Conservation (phyloP, 1,140 invertebrate genomes). For the Tetramorium alpestre region DNA sequence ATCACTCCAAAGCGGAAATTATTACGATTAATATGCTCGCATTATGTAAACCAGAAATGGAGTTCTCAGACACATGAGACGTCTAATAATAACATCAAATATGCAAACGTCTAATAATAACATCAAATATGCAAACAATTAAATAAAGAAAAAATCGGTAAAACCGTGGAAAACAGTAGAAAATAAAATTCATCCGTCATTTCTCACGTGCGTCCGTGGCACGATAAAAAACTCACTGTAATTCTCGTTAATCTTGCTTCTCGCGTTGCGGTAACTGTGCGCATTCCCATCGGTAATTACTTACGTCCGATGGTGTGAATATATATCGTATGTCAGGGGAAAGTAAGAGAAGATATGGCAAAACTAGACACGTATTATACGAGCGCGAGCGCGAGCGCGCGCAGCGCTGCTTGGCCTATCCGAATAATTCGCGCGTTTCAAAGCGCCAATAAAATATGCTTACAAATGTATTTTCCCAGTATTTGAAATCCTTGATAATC, state of each 20-base stretch:
- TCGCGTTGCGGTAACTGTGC: conserved; percentile 40
- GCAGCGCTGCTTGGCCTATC: not conserved
- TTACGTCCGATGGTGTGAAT: conserved; percentile 21
- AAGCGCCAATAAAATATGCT: conserved; percentile 12
- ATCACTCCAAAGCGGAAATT: not conserved
- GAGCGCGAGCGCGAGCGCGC: not conserved
- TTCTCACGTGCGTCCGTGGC: conserved; percentile 4
- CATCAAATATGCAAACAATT: not conserved
- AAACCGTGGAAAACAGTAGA: not conserved
- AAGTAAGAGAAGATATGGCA: conserved; percentile 35
- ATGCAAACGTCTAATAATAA: not conserved
- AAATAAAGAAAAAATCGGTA: not conserved
- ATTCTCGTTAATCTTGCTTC: conserved; percentile 58
- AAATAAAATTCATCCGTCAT: conserved; percentile 21
- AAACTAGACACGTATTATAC: conserved; percentile 15
- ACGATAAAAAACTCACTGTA: conserved; percentile 47
- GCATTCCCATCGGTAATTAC: conserved; percentile 60
- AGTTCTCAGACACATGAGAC: not conserved
- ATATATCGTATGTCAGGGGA: conserved; percentile 38
- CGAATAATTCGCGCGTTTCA: not conserved
- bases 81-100: not conserved
- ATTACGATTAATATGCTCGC: not conserved
- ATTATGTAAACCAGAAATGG: not conserved
- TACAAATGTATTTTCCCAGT: not conserved
- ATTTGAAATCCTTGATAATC: not conserved